A percentile compares a stretch with the other conserved stretches of the same genome.
Evolutionary conservation across 2,113 vertebrate species (phyloP).

Genomic region (Xenus cinereus): DNA sequence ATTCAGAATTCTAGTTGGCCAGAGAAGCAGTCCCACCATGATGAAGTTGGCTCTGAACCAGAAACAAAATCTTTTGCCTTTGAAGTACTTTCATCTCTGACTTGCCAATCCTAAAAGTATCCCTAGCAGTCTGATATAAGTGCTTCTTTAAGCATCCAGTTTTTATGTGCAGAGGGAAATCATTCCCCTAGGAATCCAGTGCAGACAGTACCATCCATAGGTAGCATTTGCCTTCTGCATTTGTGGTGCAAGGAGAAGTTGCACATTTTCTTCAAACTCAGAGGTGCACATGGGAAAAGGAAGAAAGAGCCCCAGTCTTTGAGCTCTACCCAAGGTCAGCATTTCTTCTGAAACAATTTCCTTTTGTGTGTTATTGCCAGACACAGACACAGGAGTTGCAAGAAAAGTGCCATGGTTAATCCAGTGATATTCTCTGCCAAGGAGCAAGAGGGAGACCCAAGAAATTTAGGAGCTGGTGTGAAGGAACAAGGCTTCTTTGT

Average conservation of each 20-base stretch:
- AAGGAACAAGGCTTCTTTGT: conserved; percentile 3
- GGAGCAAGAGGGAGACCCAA: neutral
- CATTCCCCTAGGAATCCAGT: neutral
- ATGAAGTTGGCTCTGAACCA: neutral
- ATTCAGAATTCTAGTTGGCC: neutral
- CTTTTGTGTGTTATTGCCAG: neutral
- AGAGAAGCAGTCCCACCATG: neutral
- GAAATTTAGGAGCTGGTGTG: neutral
- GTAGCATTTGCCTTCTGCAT: neutral
- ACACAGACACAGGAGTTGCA: neutral
- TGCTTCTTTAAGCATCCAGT: neutral
- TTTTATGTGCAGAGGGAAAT: neutral
- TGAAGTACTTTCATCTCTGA: neutral
- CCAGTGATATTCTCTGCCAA: neutral
- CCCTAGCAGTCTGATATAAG: neutral
- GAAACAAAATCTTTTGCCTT: neutral
- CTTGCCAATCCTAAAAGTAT: neutral
- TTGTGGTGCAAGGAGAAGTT: neutral
- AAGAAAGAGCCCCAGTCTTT: fast-evolving
- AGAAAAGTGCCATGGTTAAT: neutral
- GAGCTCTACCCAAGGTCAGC: neutral
- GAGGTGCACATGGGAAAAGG: neutral
- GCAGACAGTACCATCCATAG: neutral
- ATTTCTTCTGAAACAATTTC: neutral
- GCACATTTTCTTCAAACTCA: fast-evolving